These are phyloP conservation scores for Melanophora roralis DNA, from an alignment of 2,888 invertebrate species.

Conservation along the genomic window DNA sequence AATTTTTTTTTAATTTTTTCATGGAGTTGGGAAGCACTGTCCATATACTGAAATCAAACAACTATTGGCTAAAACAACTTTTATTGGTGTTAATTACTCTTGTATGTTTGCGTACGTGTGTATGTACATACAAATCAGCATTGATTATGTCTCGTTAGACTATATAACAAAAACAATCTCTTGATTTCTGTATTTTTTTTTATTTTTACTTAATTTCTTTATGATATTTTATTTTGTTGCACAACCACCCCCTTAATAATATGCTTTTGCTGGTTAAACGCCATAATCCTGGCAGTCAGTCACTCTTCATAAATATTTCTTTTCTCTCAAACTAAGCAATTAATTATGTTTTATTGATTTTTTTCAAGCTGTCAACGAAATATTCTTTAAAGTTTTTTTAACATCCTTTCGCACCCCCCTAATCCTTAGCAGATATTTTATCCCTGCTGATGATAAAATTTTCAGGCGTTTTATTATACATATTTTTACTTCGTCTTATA, in stretches of 20 bases:
- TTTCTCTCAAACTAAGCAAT: not conserved
- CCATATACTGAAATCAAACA: not conserved
- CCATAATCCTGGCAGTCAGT: not conserved
- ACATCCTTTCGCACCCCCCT: not conserved
- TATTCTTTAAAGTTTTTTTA: not conserved
- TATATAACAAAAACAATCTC: slow-evolving; percentile 32
- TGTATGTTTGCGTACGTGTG: not conserved
- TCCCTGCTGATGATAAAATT: not conserved
- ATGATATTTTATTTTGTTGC: slow-evolving; percentile 10
- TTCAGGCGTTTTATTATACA: not conserved
- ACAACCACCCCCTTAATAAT: slow-evolving; percentile 24
- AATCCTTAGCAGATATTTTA: not conserved
- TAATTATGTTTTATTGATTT: slow-evolving; percentile 15
- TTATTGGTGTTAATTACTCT: not conserved
- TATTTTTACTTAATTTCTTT: not conserved
- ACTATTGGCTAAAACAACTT: slow-evolving; percentile 49
- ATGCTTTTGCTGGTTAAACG: not conserved
- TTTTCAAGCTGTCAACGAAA: not conserved
- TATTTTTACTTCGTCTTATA: not conserved
- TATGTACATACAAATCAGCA: not conserved
- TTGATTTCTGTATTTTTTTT: not conserved
- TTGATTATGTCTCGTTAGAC: not conserved
- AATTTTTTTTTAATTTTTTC: too few relatives aligned
- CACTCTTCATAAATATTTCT: slow-evolving; percentile 3
- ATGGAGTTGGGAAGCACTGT: too few relatives aligned